These are phyloP conservation scores for Pseudomyrmex cubaensis DNA, from an alignment of 1,140 invertebrate species.

Conservation along the genomic window DNA sequence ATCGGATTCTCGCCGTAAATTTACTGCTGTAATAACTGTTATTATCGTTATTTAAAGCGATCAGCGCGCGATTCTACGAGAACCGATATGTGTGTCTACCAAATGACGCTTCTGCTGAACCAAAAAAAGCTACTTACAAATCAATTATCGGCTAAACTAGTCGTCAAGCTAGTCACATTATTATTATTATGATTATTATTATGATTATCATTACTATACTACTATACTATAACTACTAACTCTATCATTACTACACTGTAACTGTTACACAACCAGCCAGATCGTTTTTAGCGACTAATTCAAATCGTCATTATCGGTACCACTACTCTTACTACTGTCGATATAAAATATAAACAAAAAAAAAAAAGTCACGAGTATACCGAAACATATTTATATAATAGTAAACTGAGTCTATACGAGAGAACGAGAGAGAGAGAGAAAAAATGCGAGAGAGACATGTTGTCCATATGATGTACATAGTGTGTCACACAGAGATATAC, in stretches of 20 bases:
- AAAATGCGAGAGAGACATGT: constrained; percentile 43
- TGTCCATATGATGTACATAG: constrained; percentile 76
- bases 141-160: constrained; percentile 66
- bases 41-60: constrained; percentile 63
- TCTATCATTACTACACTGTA: constrained; percentile 61
- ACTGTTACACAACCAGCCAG: constrained; percentile 45
- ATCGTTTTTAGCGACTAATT: constrained; percentile 50
- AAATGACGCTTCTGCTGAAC: constrained; percentile 66
- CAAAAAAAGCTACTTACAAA: constrained; percentile 64
- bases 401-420: constrained; percentile 53
- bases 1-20: constrained; percentile 71
- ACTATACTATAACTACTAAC: constrained; percentile 40
- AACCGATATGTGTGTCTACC: constrained; percentile 2
- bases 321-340: constrained; percentile 73
- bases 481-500: constrained; percentile 50
- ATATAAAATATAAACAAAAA: constrained; percentile 62
- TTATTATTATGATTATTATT: constrained; percentile 60
- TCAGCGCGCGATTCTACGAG: constrained; percentile 34
- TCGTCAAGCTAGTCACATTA: constrained; percentile 67
- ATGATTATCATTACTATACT: constrained; percentile 37
- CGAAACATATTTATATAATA: constrained; percentile 72
- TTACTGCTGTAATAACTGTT: constrained; percentile 70
- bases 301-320: constrained; percentile 70
- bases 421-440: neutral
- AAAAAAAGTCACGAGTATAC: constrained; percentile 68